Evolutionary conservation across 1,140 invertebrate genomes (phyloP), one percentile per base, ranked within the genome.

Genomic region (Charaxes varanes): DNA sequence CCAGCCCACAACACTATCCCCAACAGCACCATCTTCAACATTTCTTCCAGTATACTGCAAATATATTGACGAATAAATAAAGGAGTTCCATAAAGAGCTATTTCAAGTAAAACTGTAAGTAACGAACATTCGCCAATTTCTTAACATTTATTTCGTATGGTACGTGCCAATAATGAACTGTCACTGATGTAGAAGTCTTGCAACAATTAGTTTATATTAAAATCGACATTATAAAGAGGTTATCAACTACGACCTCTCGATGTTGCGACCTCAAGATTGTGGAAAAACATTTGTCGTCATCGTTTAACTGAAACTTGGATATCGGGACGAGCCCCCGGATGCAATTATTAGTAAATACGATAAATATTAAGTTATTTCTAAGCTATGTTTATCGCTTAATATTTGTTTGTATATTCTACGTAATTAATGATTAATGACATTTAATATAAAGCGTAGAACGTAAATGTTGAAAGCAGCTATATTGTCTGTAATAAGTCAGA

Each of bases 41-140:
- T 77, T 73, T 85, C 83, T 62, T 85, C 84, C 50, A 84, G 61
- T 57, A 84, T 73, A 58, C 84, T 85, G 69, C 32, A 82, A 81
- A 59, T 55, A 52, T 15, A 21, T 15, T 14, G 12, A 12, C 8
- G 12, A 35, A 19, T 23, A 17, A 34, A 17, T 22, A 34, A 4
- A 35, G 4, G 15, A 15, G n/a, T n/a, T n/a, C n/a, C n/a, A n/a
- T n/a, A n/a, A 23, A 3, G 8, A 8, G 16, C 13, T 12, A 8
- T 35, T 5, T 7, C 11, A 8, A 4, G 6, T 24, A 24, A 0
- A 24, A 16, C 4, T 19, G 24, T 21, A 22, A 17, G 6, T 31
- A 35, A 58, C 57, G 35, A 42, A 61, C 63, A 42, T 42, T 43
- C 31, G 35, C 22, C 37, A 19, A 12, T 51, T 34, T 50, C 37